Base-by-base conservation (phyloP, 2,113 vertebrate species). In the Tympanuchus pallidicinctus region DNA sequence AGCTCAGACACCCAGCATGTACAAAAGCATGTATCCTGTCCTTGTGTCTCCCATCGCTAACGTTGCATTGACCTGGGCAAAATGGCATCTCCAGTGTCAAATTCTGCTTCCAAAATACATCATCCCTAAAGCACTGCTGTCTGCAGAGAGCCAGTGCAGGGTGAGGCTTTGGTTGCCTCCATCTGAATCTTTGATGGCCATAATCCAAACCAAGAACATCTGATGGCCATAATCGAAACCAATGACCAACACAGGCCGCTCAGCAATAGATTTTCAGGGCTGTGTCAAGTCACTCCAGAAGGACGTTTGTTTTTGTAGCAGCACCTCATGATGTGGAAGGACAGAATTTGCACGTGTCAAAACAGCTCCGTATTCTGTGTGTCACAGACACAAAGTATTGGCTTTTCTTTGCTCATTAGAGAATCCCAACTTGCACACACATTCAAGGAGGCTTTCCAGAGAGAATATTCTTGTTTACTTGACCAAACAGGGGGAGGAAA, bases 401-500 rank as follows among this genome's bases (percentile, higher is more conserved):
- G 32, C 2, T 88, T 63, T 80, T 57, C 84, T 78, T 91, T 74
- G 61, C 87, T 93, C 47, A 2, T 93, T 82, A 88, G 89, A 86
- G 67, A 67, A 66, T 54, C 81, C 88, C 69, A 77, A 10, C 89
- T 71, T 5, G 0, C 89, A 73, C 10, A 85, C 19, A 45, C 70
- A 19, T 47, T 6, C 20, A 10, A 36, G 80, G 67, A 64, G 64
- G 10, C 60, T 92, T 93, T 93, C 66, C 88, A 66, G 56, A 42
- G 81, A 79, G 67, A 54, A 75, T 8, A 84, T 50, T 82, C 80
- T 82, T 81, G 73, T 85, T 95, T 89, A 79, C 92, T 84, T 95
- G 89, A 92, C 93, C 94, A 86, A 47, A 52, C 17, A 42, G 50
- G 40, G 30, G 60, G 74, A 93, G 93, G 77, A 22, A 67, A 72